Conservation (phyloP, 2,888 invertebrate genomes). For the Trichogramma evanescens region DNA sequence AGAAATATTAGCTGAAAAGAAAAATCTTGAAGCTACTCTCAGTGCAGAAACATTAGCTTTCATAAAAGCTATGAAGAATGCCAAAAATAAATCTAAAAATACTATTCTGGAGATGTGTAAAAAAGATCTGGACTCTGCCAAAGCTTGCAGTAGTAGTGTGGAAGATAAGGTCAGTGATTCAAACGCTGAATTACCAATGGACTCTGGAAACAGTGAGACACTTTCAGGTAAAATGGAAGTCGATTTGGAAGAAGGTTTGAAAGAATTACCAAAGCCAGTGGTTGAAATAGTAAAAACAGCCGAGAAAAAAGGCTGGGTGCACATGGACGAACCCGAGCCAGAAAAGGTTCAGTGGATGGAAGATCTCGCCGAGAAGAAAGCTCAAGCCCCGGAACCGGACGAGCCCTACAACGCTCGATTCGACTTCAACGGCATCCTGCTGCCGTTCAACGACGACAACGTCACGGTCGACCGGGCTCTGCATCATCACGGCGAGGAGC, state of each 20-base stretch:
- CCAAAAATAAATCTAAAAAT: conserved; percentile 28
- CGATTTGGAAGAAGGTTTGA: conserved; percentile 7
- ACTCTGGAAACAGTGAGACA: no score
- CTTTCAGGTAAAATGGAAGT: conserved; percentile 24
- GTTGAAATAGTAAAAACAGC: conserved; percentile 41
- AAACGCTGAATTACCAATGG: not conserved
- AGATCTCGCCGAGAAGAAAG: conserved; percentile 53
- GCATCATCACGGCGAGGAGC: conserved; percentile 91
- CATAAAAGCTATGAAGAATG: conserved; percentile 50
- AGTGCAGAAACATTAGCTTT: conserved; percentile 65
- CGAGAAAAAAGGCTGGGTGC: conserved; percentile 66
- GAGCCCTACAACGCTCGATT: conserved; percentile 73
- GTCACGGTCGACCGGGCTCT: conserved; percentile 58
- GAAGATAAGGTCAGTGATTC: conserved; percentile 11
- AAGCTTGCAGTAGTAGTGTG: conserved; percentile 8
- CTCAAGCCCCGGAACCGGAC: conserved; percentile 43
- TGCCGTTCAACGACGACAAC: conserved; percentile 63
- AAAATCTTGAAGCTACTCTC: conserved; percentile 58
- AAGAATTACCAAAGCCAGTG: conserved; percentile 30
- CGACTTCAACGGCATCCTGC: conserved; percentile 69
- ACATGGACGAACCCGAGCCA: conserved; percentile 79
- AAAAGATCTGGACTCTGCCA: not conserved
- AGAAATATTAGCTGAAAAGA: conserved; percentile 69
- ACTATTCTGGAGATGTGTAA: conserved; percentile 25
- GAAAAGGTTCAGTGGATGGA: conserved; percentile 88